Percentiles rank a stretch among this genome's conserved stretches.
These are phyloP conservation scores for Vanessa atalanta DNA, from an alignment of 1,140 invertebrate genomes.

Conservation along the genomic window DNA sequence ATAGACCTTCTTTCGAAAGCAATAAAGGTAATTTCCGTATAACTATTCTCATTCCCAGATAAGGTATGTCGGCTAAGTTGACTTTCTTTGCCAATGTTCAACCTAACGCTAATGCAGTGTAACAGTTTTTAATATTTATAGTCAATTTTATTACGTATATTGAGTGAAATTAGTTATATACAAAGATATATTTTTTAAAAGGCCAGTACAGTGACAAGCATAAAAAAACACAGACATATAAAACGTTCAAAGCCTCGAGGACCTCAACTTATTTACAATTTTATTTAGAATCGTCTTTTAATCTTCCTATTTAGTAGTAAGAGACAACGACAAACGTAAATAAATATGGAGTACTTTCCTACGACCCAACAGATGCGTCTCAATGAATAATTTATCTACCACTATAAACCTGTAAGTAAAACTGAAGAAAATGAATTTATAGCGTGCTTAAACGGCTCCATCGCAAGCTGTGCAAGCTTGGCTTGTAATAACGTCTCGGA, in stretches of 20 bases:
- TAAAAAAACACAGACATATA: too few relatives aligned
- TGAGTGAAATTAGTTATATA: not conserved
- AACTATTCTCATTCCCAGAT: constrained; percentile 5
- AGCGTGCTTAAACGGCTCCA: constrained; percentile 17
- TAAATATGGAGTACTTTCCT: constrained; percentile 13
- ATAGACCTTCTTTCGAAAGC: constrained; percentile 19
- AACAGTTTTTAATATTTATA: constrained; percentile 38
- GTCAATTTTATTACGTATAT: not conserved
- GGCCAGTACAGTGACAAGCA: too few relatives aligned
- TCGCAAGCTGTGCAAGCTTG: constrained; percentile 1
- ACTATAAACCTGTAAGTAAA: constrained; percentile 7
- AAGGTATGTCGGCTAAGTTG: constrained; percentile 30
- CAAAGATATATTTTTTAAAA: not conserved
- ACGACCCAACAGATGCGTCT: constrained; percentile 3
- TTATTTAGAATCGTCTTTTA: not conserved
- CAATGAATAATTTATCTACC: constrained; percentile 14
- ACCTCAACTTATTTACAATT: too few relatives aligned
- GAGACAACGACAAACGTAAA: constrained; percentile 3
- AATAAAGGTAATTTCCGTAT: constrained; percentile 8
- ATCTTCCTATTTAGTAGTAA: not conserved
- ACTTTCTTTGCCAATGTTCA: constrained; percentile 53
- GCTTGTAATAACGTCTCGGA: constrained; percentile 25
- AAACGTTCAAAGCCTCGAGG: not conserved
- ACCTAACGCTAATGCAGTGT: constrained; percentile 49
- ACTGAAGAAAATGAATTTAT: constrained; percentile 30